Evolutionary conservation across 2,113 vertebrate genomes (phyloP).

Genomic region (Poeciliopsis turrubarensis): DNA sequence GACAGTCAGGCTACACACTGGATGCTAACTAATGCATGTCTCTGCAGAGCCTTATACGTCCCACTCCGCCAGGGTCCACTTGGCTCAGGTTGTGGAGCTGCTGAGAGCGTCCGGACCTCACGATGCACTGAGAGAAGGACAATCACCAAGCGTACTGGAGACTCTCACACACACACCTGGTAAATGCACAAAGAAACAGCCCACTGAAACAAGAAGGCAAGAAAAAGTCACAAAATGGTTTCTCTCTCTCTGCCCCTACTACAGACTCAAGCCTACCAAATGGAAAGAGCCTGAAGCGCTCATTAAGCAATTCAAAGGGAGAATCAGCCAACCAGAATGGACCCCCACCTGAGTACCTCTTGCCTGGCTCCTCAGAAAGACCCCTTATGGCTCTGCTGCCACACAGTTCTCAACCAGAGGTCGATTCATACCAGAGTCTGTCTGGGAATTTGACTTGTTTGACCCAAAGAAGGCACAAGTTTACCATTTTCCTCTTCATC

Average conservation of each 20-base stretch:
- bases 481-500: constrained; percentile 6
- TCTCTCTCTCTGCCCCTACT: neutral
- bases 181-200: constrained; percentile 23
- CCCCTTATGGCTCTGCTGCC: constrained; percentile 79
- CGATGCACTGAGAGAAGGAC: constrained; percentile 80
- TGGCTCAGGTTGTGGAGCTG: constrained; percentile 80
- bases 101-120: constrained; percentile 76
- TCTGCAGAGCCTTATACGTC: constrained; percentile 81
- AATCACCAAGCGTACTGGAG: constrained; percentile 79
- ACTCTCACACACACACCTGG: constrained; percentile 75
- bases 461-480: neutral
- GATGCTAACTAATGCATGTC: neutral
- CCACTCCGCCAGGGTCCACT: constrained; percentile 75
- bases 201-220: neutral
- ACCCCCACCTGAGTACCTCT: constrained; percentile 80
- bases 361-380: constrained; percentile 80
- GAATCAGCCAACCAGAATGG: constrained; percentile 72
- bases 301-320: constrained; percentile 73
- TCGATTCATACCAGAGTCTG: neutral
- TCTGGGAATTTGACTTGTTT: neutral
- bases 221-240: neutral
- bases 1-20: neutral
- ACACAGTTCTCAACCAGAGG: constrained; percentile 70
- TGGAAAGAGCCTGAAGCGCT: constrained; percentile 76
- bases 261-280: constrained; percentile 60